phyloP scores from a whole-genome alignment of 2,888 invertebrate genomes.

The Campaea margaritaria region DNA sequence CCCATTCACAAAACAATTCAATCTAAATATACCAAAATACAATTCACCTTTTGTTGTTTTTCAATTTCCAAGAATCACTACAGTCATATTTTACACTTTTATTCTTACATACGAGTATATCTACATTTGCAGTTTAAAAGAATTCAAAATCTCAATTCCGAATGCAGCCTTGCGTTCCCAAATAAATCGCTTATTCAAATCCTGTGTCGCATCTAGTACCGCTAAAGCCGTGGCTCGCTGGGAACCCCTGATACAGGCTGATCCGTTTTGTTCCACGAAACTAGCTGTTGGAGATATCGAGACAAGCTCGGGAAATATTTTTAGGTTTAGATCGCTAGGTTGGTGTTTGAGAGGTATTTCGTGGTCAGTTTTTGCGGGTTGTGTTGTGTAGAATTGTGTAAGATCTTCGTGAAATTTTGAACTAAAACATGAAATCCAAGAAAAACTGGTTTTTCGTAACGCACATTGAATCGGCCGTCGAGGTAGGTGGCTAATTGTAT shows the following conservation, averaged over 20 bases:
- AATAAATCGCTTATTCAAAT: conserved; percentile 46
- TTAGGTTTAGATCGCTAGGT: conserved; percentile 27
- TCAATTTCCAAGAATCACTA: too few species aligned
- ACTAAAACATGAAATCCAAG: too few species aligned
- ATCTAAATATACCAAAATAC: too few species aligned
- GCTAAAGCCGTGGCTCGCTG: conserved; percentile 45
- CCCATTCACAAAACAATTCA: too few species aligned
- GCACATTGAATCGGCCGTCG: too few species aligned
- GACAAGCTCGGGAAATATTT: conserved; percentile 47
- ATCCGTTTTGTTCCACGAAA: conserved; percentile 71
- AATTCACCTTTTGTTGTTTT: too few species aligned
- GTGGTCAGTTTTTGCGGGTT: not conserved
- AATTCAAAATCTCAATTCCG: conserved; percentile 31
- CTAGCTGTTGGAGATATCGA: conserved; percentile 45
- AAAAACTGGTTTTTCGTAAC: too few species aligned
- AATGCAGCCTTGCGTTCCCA: conserved; percentile 28
- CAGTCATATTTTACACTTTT: too few species aligned
- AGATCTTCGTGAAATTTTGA: too few species aligned
- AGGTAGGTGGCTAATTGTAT: too few species aligned
- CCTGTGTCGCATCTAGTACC: conserved; percentile 55
- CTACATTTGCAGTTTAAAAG: conserved; percentile 27
- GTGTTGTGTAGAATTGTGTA: too few species aligned
- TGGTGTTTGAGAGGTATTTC: not conserved
- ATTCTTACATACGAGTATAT: conserved; percentile 6
- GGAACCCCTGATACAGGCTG: conserved; percentile 63